Percentiles rank a stretch among this genome's conserved stretches.
These are phyloP conservation scores for Tapirus indicus DNA, from an alignment of 2,797 vertebrate species.

Conservation along the genomic window DNA sequence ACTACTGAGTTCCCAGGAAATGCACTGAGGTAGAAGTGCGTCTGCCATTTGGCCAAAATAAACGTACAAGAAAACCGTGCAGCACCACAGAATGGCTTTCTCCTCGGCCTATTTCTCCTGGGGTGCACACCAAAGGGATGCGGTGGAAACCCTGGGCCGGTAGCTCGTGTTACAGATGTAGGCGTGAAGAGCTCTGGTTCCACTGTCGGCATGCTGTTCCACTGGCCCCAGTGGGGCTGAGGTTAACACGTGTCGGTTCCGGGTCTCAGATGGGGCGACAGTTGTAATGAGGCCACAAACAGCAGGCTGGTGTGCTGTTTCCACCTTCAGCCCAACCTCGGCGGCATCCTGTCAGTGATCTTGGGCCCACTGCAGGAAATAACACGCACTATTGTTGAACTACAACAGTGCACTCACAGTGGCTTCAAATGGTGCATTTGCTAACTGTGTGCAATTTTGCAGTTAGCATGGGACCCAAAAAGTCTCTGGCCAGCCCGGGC, in stretches of 20 bases:
- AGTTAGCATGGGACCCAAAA: neutral
- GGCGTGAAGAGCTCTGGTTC: neutral
- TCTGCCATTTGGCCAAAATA: slow-evolving; percentile 1
- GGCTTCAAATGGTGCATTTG: neutral
- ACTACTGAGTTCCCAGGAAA: neutral
- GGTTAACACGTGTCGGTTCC: slow-evolving; percentile 65
- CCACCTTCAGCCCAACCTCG: neutral
- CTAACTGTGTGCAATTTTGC: neutral
- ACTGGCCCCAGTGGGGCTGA: neutral
- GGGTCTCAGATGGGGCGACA: neutral
- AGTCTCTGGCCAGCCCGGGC: neutral
- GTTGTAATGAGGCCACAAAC: slow-evolving; percentile 30
- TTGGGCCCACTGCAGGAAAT: slow-evolving; percentile 64
- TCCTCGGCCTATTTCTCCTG: slow-evolving; percentile 19
- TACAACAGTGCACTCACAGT: neutral
- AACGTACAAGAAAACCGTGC: neutral
- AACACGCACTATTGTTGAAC: neutral
- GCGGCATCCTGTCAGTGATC: slow-evolving; percentile 8
- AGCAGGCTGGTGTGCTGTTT: slow-evolving; percentile 49
- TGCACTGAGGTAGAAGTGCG: neutral
- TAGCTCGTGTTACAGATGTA: neutral
- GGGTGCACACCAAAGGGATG: neutral
- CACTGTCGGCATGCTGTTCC: neutral
- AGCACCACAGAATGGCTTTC: neutral
- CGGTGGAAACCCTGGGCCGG: neutral